Percentiles rank a stretch among this genome's conserved stretches.
These are phyloP conservation scores for Loripinus fragilis DNA, from an alignment of 2,888 invertebrate species.

Conservation along the genomic window DNA sequence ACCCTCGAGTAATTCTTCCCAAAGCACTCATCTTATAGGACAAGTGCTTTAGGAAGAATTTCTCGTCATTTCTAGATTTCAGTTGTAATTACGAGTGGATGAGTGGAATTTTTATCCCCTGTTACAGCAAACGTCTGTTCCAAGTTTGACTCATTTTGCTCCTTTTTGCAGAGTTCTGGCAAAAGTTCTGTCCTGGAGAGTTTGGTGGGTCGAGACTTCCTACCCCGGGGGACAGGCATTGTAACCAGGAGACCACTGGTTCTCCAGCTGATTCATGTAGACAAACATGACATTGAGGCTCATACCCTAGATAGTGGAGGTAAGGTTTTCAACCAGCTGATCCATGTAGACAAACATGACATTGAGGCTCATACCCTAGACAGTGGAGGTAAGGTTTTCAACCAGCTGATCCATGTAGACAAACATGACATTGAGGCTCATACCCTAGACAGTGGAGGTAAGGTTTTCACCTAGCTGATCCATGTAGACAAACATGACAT, in stretches of 20 bases:
- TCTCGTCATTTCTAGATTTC: no score
- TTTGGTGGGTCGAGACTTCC: slow-evolving; percentile 97
- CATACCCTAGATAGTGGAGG: slow-evolving; percentile 93
- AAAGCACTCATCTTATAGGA: no score
- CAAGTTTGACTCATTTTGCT: neutral
- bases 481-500: slow-evolving; percentile 95
- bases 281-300: slow-evolving; percentile 92
- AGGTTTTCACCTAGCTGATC: slow-evolving; percentile 88
- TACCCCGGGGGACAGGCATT: slow-evolving; percentile 98
- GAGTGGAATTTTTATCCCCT: no score
- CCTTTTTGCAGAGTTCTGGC: slow-evolving; percentile 94
- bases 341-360: slow-evolving; percentile 95
- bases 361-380: slow-evolving; percentile 91
- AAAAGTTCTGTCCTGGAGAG: slow-evolving; percentile 99
- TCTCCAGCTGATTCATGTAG: slow-evolving; percentile 95
- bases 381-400: slow-evolving; percentile 87
- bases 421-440: slow-evolving; percentile 93
- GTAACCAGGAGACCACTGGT: slow-evolving; percentile 98
- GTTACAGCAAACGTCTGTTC: no score
- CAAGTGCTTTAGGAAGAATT: no score
- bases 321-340: slow-evolving; percentile 87
- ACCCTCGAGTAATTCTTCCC: no score
- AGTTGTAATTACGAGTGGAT: no score
- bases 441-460: slow-evolving; percentile 92
- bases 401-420: slow-evolving; percentile 95